phyloP scores from a whole-genome alignment of 2,797 vertebrate species.

The Choloepus didactylus region DNA sequence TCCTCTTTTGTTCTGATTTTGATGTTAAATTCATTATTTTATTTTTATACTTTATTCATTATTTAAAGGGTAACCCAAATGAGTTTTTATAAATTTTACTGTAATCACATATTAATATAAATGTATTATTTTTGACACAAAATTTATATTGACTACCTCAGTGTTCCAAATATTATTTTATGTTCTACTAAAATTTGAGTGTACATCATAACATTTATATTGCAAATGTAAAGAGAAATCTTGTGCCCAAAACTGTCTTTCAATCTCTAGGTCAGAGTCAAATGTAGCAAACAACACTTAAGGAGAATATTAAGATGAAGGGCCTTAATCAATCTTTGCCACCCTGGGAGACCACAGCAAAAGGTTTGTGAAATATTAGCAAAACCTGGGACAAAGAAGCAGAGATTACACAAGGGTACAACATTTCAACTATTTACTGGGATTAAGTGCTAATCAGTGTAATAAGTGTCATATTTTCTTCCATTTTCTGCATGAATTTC shows the following conservation, averaged over 20 bases:
- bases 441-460: slow-evolving; percentile 4
- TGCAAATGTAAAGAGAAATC: background rate
- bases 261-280: background rate
- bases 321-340: background rate
- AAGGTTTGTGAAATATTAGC: background rate
- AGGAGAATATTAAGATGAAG: background rate
- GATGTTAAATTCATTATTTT: slow-evolving; percentile 60
- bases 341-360: background rate
- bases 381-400: background rate
- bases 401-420: background rate
- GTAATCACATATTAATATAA: slow-evolving; percentile 2
- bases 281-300: background rate
- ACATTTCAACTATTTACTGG: background rate
- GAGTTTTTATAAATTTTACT: background rate
- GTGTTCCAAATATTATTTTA: slow-evolving; percentile 32
- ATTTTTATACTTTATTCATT: slow-evolving; percentile 40
- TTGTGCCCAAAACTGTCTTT: background rate
- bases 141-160: background rate
- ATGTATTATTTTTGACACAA: background rate
- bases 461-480: background rate
- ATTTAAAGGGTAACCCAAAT: background rate
- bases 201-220: background rate
- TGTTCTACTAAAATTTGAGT: slow-evolving; percentile 57
- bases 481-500: background rate
- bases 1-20: no score